Base-by-base conservation (phyloP, 2,113 vertebrate species). In the Prietella phreatophila region DNA sequence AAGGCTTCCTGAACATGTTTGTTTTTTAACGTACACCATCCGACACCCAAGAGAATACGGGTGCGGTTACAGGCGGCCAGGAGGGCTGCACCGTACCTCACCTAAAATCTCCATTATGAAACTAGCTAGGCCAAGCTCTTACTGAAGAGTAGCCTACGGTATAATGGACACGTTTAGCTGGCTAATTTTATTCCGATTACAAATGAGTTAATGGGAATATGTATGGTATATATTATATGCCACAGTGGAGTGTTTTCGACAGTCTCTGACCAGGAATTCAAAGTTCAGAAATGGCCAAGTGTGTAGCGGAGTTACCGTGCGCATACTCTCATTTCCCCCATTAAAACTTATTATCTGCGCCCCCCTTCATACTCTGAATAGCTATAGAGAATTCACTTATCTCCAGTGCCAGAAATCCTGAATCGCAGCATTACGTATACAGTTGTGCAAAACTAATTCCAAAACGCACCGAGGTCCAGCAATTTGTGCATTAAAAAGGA, bases 301-400 rank as follows among this genome's bases (percentile, higher is more conserved):
- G 47, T 47, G 67, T 39, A 85, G 61, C 80, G 63, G 53, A 55
- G 65, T 67, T 84, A 87, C 11, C 39, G 33, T 30, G 30, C 25
- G 55, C 50, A 55, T 30, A 58, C 63, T 86, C 83, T 58, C 89
- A 78, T 81, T 81, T 79, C 55, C 86, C 89, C 75, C 75, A 88
- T 88, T 88, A 91, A 92, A 78, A 89, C 63, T 88, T 85, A 88
- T 79, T 85, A 91, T 93, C 92, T 92, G 76, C 55, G 84, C 87
- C 89, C 85, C 67, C 87, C 89, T 92, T 92, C 91, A 89, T 92
- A 93, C 90, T 87, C 93, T 91, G 90, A 93, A 92, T 92, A 93
- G 93, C 94, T 89, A 90, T 91, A 90, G 93, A 93, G 91, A 91
- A 93, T 93, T 93, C 90, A 94, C 93, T 94, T 95, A 95, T 95